Evolutionary conservation across 1,140 invertebrate genomes (phyloP).

Genomic region (Notospermus geniculatus): DNA sequence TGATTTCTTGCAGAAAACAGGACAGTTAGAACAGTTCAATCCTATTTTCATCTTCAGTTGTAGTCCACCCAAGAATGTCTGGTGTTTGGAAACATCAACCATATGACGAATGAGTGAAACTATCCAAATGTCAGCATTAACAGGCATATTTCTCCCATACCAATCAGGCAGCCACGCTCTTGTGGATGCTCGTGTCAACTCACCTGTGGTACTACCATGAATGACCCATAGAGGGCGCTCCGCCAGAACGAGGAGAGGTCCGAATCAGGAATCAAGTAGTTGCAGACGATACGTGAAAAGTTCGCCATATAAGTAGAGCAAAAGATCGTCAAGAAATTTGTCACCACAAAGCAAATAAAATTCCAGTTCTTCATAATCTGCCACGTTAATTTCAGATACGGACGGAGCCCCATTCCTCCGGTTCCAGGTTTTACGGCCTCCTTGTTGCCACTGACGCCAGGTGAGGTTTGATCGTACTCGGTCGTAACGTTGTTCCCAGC

Average conservation of each 20-base stretch:
- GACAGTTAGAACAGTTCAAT: background rate
- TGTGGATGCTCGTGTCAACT: background rate
- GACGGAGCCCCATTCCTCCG: background rate
- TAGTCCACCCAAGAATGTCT: no score
- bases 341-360: slow-evolving; percentile 18
- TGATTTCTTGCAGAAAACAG: background rate
- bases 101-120: no score
- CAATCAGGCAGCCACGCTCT: no score
- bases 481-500: slow-evolving; percentile 40
- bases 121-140: no score
- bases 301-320: slow-evolving; percentile 11
- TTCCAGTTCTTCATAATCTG: slow-evolving; percentile 20
- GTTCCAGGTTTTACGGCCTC: background rate
- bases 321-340: slow-evolving; percentile 13
- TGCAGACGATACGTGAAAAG: slow-evolving; percentile 17
- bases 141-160: no score
- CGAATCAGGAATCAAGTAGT: slow-evolving; percentile 14
- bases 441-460: slow-evolving; percentile 1
- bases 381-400: slow-evolving; percentile 14
- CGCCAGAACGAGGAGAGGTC: slow-evolving; percentile 15
- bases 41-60: background rate
- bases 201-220: slow-evolving; percentile 12
- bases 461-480: slow-evolving; percentile 32
- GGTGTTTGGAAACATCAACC: no score
- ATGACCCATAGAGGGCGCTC: slow-evolving; percentile 14